Evolutionary conservation across 1,140 invertebrate genomes (phyloP), one percentile per base, ranked within the genome.

Genomic region (Drosophila leontia): DNA sequence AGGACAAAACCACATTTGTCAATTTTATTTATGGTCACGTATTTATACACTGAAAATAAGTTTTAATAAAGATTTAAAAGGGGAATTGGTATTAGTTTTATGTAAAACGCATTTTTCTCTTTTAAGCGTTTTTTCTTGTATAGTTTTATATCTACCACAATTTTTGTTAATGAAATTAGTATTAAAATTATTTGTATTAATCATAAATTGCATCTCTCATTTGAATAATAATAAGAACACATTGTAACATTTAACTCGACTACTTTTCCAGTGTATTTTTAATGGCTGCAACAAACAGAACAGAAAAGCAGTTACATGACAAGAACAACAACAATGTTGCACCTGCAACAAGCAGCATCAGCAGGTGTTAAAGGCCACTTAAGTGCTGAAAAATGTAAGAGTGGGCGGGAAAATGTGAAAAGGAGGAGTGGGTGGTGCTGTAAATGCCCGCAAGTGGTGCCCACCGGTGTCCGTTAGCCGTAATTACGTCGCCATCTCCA

Each of bases 11-110:
- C 65, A 72, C 78, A 88, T 88, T 88, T 88, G 85, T 88, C 81
- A 88, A 84, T 90, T 78, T 88, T 88, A 88, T 88, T 88, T 81
- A 90, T 88, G 85, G 84, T 88, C 85, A 88, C 84, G 84, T 81
- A 80, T n/a, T n/a, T n/a, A n/a, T 19, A 32, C 79, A 82, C 74
- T 11, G 57, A 44, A 32, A 64, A 45, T n/a, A 42, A 47, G 45
- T 64, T 26, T 15, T 5, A 26, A 1, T 5, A 26, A 15, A 26
- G 45, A 1, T 15, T 7, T 4, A 2, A 26, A 7, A 19, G 5
- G 4, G 0, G 0, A 13, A 0, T 47, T 26, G 6, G 19, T 47
- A 3, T 47, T 4, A 23, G 23, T 9, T 48, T 15, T 26, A 4
- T 15, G 12, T 26, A 15, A 26, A 29, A 1, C n/a, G n/a, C n/a